These are phyloP conservation scores for Auanema sp. DNA, from an alignment of 2,888 invertebrate genomes.

Conservation along the genomic window DNA sequence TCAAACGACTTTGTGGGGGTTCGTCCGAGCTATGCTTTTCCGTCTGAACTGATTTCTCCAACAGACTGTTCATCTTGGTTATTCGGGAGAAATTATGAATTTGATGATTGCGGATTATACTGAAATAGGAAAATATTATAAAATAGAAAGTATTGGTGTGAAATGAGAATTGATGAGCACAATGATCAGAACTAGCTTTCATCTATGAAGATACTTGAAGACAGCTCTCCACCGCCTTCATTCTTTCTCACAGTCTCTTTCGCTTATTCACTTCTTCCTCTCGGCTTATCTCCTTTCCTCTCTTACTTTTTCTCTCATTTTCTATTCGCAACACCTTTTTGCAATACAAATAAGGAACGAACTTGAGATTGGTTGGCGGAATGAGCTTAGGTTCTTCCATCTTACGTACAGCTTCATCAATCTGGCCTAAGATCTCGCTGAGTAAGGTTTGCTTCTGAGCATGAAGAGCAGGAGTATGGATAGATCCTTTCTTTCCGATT, in stretches of 20 bases:
- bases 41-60: constrained; percentile 29
- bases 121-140: constrained; percentile 5
- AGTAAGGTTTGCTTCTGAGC: constrained; percentile 29
- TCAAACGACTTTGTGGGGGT: not conserved
- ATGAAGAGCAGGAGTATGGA: constrained; percentile 7
- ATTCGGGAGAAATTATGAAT: constrained; percentile 30
- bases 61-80: constrained; percentile 28
- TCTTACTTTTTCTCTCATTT: too few relatives aligned
- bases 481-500: constrained; percentile 11
- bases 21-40: not conserved
- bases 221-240: not conserved
- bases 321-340: not conserved
- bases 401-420: constrained; percentile 29
- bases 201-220: too few relatives aligned
- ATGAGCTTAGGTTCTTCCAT: constrained; percentile 31
- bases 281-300: too few relatives aligned
- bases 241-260: constrained; percentile 6
- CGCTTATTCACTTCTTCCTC: not conserved
- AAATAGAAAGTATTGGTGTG: not conserved
- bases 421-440: constrained; percentile 24
- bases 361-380: constrained; percentile 26
- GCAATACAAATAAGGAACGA: constrained; percentile 2
- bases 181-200: too few relatives aligned
- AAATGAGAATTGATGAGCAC: too few relatives aligned
- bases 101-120: constrained; percentile 39